Percentiles rank a stretch among this genome's conserved stretches.
Conservation (phyloP, 2,113 vertebrate species). For the Triplophysa dalaica region DNA sequence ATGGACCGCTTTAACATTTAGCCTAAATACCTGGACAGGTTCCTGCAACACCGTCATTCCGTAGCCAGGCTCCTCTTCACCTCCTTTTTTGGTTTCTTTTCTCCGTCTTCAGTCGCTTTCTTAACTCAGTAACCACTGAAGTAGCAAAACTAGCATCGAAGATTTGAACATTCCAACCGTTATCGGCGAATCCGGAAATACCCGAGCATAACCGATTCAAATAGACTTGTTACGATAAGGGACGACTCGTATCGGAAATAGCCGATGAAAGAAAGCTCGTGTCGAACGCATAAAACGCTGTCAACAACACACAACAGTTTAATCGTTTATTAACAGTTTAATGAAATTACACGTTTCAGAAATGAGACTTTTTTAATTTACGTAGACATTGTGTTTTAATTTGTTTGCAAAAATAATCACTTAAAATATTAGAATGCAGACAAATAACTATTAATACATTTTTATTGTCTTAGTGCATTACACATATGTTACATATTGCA, state of each 20-base stretch:
- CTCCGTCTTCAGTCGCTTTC: constrained; percentile 58
- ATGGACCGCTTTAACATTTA: neutral
- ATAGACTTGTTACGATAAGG: constrained; percentile 19
- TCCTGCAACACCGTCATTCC: constrained; percentile 82
- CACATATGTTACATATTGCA: no score
- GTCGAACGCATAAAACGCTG: neutral
- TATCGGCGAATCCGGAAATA: constrained; percentile 60
- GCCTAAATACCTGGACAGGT: constrained; percentile 74
- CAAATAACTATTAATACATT: no score
- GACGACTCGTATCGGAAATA: constrained; percentile 38
- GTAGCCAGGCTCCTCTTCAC: constrained; percentile 60
- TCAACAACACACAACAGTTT: no score
- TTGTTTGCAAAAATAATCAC: no score
- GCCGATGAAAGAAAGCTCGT: neutral
- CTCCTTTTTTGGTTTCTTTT: constrained; percentile 48
- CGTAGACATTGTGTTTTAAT: no score
- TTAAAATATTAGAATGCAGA: no score
- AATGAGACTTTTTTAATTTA: no score
- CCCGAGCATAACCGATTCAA: constrained; percentile 52
- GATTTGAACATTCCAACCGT: constrained; percentile 79
- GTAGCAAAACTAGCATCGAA: constrained; percentile 60
- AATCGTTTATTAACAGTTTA: no score
- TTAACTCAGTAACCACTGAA: constrained; percentile 58
- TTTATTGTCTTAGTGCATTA: no score
- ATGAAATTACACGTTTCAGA: no score